Evolutionary conservation across 2,797 vertebrate species (phyloP).

Genomic region (Myotis myotis): DNA sequence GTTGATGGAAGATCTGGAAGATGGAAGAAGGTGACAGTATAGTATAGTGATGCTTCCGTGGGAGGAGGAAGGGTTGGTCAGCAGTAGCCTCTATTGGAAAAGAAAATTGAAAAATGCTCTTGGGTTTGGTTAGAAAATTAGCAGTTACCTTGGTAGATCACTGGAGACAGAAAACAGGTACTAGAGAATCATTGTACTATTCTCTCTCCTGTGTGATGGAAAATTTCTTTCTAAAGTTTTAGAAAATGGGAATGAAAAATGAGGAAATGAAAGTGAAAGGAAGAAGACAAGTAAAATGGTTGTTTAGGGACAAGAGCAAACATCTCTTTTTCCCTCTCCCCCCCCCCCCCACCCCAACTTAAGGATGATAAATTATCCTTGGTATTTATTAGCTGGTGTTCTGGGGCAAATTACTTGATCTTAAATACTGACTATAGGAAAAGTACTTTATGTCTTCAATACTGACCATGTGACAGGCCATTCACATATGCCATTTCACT

Average conservation of each 20-base stretch:
- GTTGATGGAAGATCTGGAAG: neutral
- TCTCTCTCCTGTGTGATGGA: neutral
- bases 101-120: neutral
- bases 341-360: neutral
- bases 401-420: neutral
- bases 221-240: neutral
- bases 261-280: neutral
- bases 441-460: neutral
- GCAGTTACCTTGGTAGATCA: neutral
- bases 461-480: neutral
- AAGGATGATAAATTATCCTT: neutral
- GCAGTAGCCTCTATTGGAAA: neutral
- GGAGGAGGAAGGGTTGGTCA: no score
- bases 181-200: neutral
- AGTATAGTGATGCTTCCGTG: fast-evolving
- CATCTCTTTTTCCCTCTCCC: neutral
- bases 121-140: neutral
- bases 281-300: neutral
- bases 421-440: neutral
- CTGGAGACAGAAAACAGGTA: neutral
- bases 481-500: neutral
- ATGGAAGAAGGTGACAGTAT: neutral
- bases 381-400: neutral
- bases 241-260: neutral
- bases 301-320: neutral